phyloP scores from a whole-genome alignment of 2,797 vertebrate species.

The Cuniculus paca region DNA sequence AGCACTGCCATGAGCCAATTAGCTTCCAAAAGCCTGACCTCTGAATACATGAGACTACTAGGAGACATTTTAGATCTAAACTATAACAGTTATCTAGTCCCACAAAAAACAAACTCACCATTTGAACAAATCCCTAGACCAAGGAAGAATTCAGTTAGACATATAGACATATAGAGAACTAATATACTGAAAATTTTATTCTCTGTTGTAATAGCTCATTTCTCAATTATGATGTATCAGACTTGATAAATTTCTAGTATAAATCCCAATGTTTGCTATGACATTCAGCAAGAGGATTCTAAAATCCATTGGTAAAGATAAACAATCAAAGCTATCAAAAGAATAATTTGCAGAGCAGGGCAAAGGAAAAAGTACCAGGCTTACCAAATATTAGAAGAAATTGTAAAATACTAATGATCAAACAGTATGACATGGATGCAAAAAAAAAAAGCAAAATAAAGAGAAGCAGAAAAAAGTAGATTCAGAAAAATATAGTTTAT shows the following conservation, averaged over 20 bases:
- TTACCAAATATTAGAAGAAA: slow-evolving; percentile 36
- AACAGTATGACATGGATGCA: neutral
- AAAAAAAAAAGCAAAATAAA: slow-evolving; percentile 2
- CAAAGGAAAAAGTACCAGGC: neutral
- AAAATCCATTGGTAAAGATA: slow-evolving; percentile 46
- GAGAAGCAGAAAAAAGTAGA: neutral
- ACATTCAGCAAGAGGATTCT: neutral
- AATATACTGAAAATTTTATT: neutral
- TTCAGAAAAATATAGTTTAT: slow-evolving; percentile 21
- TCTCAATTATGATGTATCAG: neutral
- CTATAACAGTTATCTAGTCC: neutral
- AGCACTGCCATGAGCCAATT: neutral
- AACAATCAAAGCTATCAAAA: slow-evolving; percentile 30
- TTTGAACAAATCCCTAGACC: neutral
- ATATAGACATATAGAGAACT: neutral
- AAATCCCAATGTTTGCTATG: neutral
- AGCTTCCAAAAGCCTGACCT: neutral
- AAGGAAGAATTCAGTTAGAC: slow-evolving; percentile 19
- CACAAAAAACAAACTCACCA: slow-evolving; percentile 30
- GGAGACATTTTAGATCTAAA: neutral
- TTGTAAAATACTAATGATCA: slow-evolving; percentile 46
- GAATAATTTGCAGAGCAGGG: slow-evolving; percentile 11
- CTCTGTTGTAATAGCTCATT: neutral
- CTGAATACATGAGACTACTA: neutral
- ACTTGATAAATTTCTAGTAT: slow-evolving; percentile 5